phyloP scores from a whole-genome alignment of 2,888 invertebrate genomes.

The Mesoligia furuncula region DNA sequence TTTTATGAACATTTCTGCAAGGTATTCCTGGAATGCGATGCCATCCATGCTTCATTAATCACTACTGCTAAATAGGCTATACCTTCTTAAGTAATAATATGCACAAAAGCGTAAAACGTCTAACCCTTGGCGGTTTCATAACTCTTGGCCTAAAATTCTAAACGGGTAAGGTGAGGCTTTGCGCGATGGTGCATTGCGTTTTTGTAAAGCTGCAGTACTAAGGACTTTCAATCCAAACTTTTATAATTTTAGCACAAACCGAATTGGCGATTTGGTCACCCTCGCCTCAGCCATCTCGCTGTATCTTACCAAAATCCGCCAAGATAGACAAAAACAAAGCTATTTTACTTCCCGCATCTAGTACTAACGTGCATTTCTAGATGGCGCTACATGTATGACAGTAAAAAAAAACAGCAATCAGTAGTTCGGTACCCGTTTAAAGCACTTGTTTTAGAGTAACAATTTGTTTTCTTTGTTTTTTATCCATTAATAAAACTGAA shows the following conservation, averaged over 20 bases:
- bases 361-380: slow-evolving; percentile 26
- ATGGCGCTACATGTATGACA: slow-evolving; percentile 25
- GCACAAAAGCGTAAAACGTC: background rate
- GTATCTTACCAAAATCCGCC: background rate
- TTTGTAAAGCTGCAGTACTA: background rate
- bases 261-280: background rate
- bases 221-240: background rate
- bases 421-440: background rate
- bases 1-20: slow-evolving; percentile 67
- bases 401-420: background rate
- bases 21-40: background rate
- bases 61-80: background rate
- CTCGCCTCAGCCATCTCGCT: background rate
- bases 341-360: background rate
- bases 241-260: background rate
- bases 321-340: background rate
- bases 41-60: background rate
- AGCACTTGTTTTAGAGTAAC: background rate
- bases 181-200: background rate
- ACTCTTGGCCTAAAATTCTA: no score
- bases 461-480: background rate
- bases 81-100: background rate
- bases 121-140: background rate
- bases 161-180: background rate
- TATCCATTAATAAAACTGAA: background rate